Evolutionary conservation across 1,140 invertebrate species (phyloP), one percentile per base, ranked within the genome.

Genomic region (Theocolax elegans): DNA sequence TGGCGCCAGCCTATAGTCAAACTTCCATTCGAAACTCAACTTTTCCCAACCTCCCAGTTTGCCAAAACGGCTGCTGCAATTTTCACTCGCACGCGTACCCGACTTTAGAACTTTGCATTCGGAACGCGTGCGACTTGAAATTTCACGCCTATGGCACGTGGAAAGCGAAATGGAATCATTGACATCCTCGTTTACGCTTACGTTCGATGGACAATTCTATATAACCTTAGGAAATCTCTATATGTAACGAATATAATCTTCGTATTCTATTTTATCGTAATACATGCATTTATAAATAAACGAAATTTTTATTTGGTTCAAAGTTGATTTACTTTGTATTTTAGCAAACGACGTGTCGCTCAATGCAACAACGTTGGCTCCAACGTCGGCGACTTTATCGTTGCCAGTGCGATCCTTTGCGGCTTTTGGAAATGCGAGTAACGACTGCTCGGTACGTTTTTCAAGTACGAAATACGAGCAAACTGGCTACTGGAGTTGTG

Each of bases 381-480:
- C 77, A 15, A 79, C 78, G 44, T 58, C 77, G 35, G 31, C 27
- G 8, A 58, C 68, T 25, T 54, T 74, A 19, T 75, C 80, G 51
- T 62, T 85, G 42, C 78, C 82, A 6, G 77, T 85, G 31, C 76
- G 79, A 69, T 75, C 78, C 54, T 85, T 85, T 76, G 78, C 82
- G 49, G 83, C 85, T 40, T 85, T 85, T 71, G 84, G 84, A 29
- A 85, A 85, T 72, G 80, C 81, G 54, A 84, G 82, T 66, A 84
- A 84, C 73, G 84, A 86, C 71, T 86, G 85, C 74, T 84, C 83
- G 48, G 83, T 86, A 25, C 75, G 83, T 70, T 86, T 86, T 74
- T 81, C 80, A 6, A 81, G 82, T 63, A 80, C 78, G 27, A 79
- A 82, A 69, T 75, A 83, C 67, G 84, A 85, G 69, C 84, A 85